Evolutionary conservation across 1,140 invertebrate genomes (phyloP), one percentile per base, ranked within the genome.

Genomic region (Cydia pomonella): DNA sequence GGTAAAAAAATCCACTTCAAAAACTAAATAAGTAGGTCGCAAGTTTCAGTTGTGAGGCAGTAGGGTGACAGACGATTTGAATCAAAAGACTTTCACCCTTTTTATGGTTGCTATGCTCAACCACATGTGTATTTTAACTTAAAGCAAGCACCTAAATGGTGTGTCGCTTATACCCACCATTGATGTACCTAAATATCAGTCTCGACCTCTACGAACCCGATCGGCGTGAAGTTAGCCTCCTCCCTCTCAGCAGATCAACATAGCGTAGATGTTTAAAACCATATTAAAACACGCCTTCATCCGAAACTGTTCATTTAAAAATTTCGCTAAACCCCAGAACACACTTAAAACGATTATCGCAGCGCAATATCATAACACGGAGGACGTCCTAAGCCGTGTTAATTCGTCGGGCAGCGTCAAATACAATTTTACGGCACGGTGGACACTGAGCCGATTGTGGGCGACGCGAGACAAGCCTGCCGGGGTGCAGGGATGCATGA

Each of bases 391-490:
- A 91, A 91, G 88, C 89, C 81, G 82, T 79, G 88, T 89, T 91
- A 91, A 91, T 91, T 38, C 71, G 71, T 18, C 71, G 44, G 71
- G 27, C 83, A 79, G 82, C 89, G 88, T 87, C 89, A 89, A 90
- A 91, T 82, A 89, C 87, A 92, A 92, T 92, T 90, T 90, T 87
- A 86, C 87, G 87, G 78, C 76, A 83, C 80, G 80, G 47, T 82
- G 88, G 77, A 77, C 83, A 72, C 88, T 91, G 89, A 91, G 89
- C 89, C 89, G 88, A 91, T 91, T 91, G 89, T 73, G 89, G 83
- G 78, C 82, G 87, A 88, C 85, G 83, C 76, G 89, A 87, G 82
- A 87, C 85, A 89, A 88, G 83, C 85, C 85, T 84, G 85, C 82
- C 72, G 79, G 12, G 41, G 47, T 12, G 71, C 2, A 44, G 1